These are phyloP conservation scores for Tachyglossus aculeatus DNA, from an alignment of 2,797 vertebrate genomes.

Conservation along the genomic window DNA sequence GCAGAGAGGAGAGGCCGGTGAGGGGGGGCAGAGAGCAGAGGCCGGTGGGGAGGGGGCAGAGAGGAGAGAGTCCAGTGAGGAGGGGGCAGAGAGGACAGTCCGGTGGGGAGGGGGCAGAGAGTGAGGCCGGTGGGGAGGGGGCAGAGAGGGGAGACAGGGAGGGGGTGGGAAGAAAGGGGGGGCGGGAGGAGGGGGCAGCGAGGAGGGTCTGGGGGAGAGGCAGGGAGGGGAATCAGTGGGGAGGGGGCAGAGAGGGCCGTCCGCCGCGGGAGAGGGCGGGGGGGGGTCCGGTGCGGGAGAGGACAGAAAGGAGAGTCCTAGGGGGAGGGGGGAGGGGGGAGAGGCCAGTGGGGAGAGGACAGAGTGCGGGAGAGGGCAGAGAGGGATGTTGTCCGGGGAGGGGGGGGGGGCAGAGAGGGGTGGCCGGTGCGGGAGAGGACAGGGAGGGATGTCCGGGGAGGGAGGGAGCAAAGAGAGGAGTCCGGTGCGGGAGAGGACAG, in stretches of 20 bases:
- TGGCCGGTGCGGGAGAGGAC: not conserved
- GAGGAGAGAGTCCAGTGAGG: not conserved
- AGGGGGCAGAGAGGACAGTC: not conserved
- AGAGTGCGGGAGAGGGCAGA: not conserved
- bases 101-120: not conserved
- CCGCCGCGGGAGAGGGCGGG: not conserved
- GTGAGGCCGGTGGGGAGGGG: not conserved
- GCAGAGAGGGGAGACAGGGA: not conserved
- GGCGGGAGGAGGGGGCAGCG: not conserved
- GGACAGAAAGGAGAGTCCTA: not conserved
- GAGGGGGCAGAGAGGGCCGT: rapidly evolving
- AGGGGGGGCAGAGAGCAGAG: not conserved
- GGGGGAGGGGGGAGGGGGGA: not conserved
- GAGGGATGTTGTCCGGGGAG: not conserved
- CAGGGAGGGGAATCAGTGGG: not conserved
- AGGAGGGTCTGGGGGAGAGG: rapidly evolving
- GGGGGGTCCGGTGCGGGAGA: not conserved
- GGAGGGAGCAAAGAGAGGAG: too few relatives aligned
- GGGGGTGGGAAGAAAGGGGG: not conserved
- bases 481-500: too few relatives aligned
- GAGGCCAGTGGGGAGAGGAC: not conserved
- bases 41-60: too few relatives aligned
- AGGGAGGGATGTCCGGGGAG: too few relatives aligned
- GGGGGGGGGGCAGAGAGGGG: not conserved
- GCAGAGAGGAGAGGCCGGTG: not conserved